Percentiles rank a stretch among this genome's conserved stretches.
Conservation (phyloP, 1,140 invertebrate species). For the Trichonephila clavipes region DNA sequence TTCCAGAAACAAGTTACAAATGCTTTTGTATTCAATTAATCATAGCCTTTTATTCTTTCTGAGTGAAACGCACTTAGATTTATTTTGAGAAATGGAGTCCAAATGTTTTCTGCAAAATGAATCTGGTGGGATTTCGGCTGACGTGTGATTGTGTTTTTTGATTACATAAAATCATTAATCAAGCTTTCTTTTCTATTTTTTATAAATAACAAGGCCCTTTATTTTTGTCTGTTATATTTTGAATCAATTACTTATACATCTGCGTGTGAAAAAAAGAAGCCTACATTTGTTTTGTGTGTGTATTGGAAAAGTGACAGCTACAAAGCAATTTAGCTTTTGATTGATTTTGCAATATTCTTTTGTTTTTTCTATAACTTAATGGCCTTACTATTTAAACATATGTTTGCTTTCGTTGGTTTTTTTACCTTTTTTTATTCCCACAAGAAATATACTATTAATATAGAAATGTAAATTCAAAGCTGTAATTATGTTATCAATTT, state of each 20-base stretch:
- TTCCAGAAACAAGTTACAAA: conserved; percentile 22
- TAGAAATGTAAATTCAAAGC: not conserved
- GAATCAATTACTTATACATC: conserved; percentile 18
- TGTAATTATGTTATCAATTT: not conserved
- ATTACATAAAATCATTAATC: conserved; percentile 39
- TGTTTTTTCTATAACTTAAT: conserved; percentile 7
- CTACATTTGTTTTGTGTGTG: not conserved
- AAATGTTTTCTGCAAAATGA: conserved; percentile 7
- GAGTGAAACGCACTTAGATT: conserved; percentile 23
- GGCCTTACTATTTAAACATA: not conserved
- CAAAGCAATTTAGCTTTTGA: conserved; percentile 45
- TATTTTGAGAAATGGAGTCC: conserved; percentile 33
- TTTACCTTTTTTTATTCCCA: not conserved
- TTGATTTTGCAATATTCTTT: conserved; percentile 18
- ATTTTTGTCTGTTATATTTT: not conserved
- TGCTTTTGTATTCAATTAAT: conserved; percentile 47
- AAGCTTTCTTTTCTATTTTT: not conserved
- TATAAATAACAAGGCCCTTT: not conserved
- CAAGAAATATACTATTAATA: not conserved
- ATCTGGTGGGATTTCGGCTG: not conserved
- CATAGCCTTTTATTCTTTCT: not conserved
- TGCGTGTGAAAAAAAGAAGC: not conserved
- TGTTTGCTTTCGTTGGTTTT: not conserved
- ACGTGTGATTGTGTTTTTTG: conserved; percentile 19
- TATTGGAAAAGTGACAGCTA: conserved; percentile 41